Conservation (phyloP, 2,113 vertebrate species). For the Crotophaga sulcirostris region DNA sequence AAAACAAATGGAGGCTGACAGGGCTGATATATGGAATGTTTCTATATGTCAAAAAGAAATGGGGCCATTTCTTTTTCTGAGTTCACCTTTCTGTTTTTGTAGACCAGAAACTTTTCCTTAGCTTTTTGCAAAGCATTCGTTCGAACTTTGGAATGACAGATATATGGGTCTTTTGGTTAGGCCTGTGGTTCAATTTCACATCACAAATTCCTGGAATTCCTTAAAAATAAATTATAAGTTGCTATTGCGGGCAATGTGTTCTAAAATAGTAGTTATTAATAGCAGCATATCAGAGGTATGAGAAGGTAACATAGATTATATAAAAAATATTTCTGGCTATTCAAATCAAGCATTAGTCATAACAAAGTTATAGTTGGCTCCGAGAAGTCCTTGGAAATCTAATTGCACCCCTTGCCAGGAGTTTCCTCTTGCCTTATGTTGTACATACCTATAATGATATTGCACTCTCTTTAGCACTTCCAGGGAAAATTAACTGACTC, state of each 20-base stretch:
- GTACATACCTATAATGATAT: not conserved
- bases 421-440: not conserved
- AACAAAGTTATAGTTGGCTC: not conserved
- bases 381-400: not conserved
- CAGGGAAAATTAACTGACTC: not conserved
- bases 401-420: not conserved
- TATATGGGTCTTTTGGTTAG: not conserved
- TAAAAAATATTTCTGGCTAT: not conserved
- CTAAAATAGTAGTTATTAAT: not conserved
- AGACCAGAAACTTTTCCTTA: not conserved
- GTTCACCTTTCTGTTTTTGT: not conserved
- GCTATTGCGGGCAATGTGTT: not conserved
- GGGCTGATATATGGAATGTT: not conserved
- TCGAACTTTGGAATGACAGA: not conserved
- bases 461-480: not conserved
- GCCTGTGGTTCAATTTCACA: not conserved
- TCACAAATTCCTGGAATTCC: not conserved
- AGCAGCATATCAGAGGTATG: not conserved
- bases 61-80: not conserved
- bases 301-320: not conserved
- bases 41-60: not conserved
- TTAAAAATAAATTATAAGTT: not conserved
- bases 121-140: not conserved
- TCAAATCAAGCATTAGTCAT: not conserved
- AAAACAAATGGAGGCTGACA: not conserved